These are phyloP conservation scores for Allygus modestus DNA, from an alignment of 2,888 invertebrate species.

Conservation along the genomic window DNA sequence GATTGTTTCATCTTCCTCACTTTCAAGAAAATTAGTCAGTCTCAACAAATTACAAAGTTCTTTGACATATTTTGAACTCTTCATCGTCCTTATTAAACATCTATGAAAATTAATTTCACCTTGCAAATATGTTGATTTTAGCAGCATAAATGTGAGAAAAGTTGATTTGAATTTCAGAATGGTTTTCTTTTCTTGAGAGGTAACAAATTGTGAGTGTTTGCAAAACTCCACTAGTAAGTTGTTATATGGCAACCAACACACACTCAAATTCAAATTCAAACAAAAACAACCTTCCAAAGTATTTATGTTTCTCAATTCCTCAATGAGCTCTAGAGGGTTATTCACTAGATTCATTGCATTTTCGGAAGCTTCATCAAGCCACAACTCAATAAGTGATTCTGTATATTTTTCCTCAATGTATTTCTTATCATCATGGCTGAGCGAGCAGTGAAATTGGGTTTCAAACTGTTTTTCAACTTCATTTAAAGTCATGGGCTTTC, in stretches of 20 bases:
- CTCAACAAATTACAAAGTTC: neutral
- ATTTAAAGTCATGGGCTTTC: neutral
- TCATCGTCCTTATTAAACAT: neutral
- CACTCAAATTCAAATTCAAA: neutral
- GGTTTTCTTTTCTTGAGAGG: neutral
- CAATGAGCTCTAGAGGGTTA: slow-evolving; percentile 1
- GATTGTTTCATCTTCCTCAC: neutral
- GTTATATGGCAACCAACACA: neutral
- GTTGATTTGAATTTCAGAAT: neutral
- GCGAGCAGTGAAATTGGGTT: neutral
- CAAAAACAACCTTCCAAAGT: neutral
- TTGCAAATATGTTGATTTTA: neutral
- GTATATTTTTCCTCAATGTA: neutral
- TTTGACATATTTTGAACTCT: neutral
- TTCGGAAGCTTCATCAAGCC: slow-evolving; percentile 22
- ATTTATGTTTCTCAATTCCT: neutral
- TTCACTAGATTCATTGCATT: neutral
- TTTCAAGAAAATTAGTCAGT: neutral
- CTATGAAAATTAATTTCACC: neutral
- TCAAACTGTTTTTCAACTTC: neutral
- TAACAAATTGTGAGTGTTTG: neutral
- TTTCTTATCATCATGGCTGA: neutral
- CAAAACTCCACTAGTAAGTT: neutral
- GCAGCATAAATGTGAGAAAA: neutral
- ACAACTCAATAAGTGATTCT: slow-evolving; percentile 1